Percentiles rank a stretch among this genome's conserved stretches.
Conservation (phyloP, 2,113 vertebrate species). For the Petroica traversi region DNA sequence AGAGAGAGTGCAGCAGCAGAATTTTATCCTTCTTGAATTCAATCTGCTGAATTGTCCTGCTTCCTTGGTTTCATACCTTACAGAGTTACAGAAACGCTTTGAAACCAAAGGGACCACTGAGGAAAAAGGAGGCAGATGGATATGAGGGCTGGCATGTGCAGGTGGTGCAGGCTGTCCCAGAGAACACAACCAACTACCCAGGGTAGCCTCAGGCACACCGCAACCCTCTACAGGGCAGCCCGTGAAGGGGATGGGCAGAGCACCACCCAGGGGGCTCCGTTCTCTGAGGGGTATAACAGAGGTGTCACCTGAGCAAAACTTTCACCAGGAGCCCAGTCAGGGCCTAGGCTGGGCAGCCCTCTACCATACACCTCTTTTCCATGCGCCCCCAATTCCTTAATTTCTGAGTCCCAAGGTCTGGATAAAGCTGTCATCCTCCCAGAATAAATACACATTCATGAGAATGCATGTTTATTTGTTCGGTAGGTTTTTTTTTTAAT, state of each 20-base stretch:
- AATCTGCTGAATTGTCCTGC: background rate
- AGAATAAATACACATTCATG: background rate
- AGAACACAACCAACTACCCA: background rate
- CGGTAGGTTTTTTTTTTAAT: fast-evolving
- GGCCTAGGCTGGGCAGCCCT: fast-evolving
- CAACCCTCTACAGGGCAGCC: too few species aligned
- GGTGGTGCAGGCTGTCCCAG: fast-evolving
- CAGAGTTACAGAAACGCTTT: background rate
- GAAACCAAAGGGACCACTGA: background rate
- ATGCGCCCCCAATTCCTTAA: fast-evolving
- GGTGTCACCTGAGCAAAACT: fast-evolving
- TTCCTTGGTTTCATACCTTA: background rate
- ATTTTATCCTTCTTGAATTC: background rate
- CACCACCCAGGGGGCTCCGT: fast-evolving
- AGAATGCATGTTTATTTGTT: background rate
- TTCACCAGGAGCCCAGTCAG: fast-evolving
- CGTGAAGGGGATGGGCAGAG: fast-evolving
- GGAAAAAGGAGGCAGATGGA: background rate
- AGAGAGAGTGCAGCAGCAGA: too few species aligned
- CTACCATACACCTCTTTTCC: too few species aligned
- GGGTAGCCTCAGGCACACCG: fast-evolving
- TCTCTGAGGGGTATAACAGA: background rate
- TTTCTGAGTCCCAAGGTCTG: background rate
- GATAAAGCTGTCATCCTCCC: fast-evolving
- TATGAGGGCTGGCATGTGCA: fast-evolving